A percentile compares a stretch with the other conserved stretches of the same genome.
These are phyloP conservation scores for Tachysurus vachellii DNA, from an alignment of 2,113 vertebrate species.

Conservation along the genomic window DNA sequence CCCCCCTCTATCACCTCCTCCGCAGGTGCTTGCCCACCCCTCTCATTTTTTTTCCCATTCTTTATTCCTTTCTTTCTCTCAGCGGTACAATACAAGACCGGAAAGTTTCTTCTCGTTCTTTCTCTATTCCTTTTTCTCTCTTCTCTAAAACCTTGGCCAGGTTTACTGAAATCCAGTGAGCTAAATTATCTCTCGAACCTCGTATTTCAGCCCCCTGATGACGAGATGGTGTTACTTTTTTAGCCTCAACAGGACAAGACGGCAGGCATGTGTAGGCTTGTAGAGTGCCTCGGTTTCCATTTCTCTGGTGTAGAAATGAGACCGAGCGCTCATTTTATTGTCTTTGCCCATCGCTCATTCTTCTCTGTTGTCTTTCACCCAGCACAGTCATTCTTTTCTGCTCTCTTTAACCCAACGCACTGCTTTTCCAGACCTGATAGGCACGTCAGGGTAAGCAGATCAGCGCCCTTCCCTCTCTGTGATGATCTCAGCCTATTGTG, in stretches of 20 bases:
- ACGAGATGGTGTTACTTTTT: neutral
- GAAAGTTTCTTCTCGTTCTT: neutral
- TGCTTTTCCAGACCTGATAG: neutral
- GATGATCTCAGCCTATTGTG: slow-evolving; percentile 43
- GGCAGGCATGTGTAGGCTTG: neutral
- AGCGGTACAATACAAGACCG: neutral
- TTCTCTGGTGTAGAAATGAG: neutral
- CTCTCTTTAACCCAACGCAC: slow-evolving; percentile 1
- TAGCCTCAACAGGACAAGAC: neutral
- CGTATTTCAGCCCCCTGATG: neutral
- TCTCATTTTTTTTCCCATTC: neutral
- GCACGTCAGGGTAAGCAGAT: slow-evolving; percentile 39
- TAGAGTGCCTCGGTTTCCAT: neutral
- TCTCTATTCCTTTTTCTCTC: slow-evolving; percentile 16
- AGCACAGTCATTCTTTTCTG: neutral
- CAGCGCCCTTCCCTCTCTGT: slow-evolving; percentile 22
- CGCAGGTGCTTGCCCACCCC: slow-evolving; percentile 42
- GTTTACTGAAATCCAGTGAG: neutral
- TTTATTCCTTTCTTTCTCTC: neutral
- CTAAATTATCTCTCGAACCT: slow-evolving; percentile 1
- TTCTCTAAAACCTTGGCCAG: slow-evolving; percentile 23
- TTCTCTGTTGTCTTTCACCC: neutral
- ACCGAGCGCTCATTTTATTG: neutral
- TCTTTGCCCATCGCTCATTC: neutral
- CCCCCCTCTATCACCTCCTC: slow-evolving; percentile 39